Base-by-base conservation (phyloP, 2,888 invertebrate genomes). In the Ichneumoninae sp. region DNA sequence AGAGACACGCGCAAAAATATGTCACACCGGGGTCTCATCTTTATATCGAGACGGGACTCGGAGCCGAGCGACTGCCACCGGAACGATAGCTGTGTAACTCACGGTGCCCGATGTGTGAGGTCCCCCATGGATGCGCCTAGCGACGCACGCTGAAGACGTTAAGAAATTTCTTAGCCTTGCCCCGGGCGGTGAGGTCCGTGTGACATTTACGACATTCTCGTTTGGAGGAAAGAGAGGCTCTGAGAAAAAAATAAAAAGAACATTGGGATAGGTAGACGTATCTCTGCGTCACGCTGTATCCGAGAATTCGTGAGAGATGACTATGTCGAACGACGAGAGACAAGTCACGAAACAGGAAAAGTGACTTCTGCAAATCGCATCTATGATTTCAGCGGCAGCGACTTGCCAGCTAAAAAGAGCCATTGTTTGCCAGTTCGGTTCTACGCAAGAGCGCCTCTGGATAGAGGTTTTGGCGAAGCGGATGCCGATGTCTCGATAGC, bases 1-100 rank as follows among this genome's bases (percentile, higher is more conserved):
- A 47, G 78, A 75, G 71, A 84, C 86, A 85, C 88, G 77, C 87
- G 90, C 90, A 90, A 91, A 92, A 92, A 92, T 92, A 92, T 92
- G 91, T 91, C 91, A 89, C 90, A 89, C 90, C 88, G 83, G 84
- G 81, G 85, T 86, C 91, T 90, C 90, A 88, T 91, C 91, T 91
- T 90, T 91, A 90, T 89, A 90, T 89, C 86, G 84, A 78, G 83
- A 88, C 86, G 82, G 76, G 80, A 74, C 81, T 36, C 36, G 70
- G 76, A 80, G 82, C 52, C 78, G 72, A 68, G 66, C 50, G 40
- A 19, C 74, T 70, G 66, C 62, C 19, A 83, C 80, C 72, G 80
- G 76, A 83, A 83, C 72, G 47, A 77, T 80, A 66, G 50, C 52
- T 52, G 52, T 52, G 52, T 52, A 52, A 75, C 54, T 33, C 13